Percentiles rank a stretch among this genome's conserved stretches.
Conservation (phyloP, 2,888 invertebrate species). For the Meandrusa payeni region DNA sequence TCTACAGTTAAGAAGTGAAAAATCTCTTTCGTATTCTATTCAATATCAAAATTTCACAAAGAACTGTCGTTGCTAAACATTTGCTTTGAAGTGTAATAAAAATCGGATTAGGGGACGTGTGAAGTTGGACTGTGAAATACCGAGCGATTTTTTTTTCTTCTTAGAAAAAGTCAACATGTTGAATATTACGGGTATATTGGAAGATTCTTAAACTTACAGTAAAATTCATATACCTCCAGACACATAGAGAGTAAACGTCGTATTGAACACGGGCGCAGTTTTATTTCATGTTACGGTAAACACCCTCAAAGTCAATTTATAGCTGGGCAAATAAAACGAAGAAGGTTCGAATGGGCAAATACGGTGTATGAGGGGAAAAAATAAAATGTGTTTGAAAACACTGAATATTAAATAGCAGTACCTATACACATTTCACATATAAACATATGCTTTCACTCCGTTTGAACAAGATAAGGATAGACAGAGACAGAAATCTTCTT, state of each 20-base stretch:
- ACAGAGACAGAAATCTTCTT: no score
- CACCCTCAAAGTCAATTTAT: conserved; percentile 67
- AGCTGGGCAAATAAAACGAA: conserved; percentile 61
- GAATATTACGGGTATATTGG: conserved; percentile 29
- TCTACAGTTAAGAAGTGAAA: conserved; percentile 22
- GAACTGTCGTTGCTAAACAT: conserved; percentile 60
- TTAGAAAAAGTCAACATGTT: conserved; percentile 27
- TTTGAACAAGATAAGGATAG: no score
- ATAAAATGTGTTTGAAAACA: neutral
- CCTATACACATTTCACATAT: no score
- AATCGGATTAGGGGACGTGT: conserved; percentile 70
- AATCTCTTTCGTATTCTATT: conserved; percentile 33
- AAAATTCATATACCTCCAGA: conserved; percentile 49
- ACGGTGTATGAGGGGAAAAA: neutral
- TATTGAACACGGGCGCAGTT: conserved; percentile 60
- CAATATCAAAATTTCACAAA: conserved; percentile 51
- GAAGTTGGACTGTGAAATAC: conserved; percentile 49
- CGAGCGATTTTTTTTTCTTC: conserved; percentile 29
- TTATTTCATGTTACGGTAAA: conserved; percentile 66
- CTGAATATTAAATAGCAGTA: no score
- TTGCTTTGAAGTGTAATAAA: conserved; percentile 71
- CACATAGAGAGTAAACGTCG: conserved; percentile 54
- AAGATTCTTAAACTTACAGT: conserved; percentile 39
- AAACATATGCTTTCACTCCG: no score
- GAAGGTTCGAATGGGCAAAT: conserved; percentile 29